Conservation (phyloP, 1,140 invertebrate genomes). For the Zelostemma sp. region DNA sequence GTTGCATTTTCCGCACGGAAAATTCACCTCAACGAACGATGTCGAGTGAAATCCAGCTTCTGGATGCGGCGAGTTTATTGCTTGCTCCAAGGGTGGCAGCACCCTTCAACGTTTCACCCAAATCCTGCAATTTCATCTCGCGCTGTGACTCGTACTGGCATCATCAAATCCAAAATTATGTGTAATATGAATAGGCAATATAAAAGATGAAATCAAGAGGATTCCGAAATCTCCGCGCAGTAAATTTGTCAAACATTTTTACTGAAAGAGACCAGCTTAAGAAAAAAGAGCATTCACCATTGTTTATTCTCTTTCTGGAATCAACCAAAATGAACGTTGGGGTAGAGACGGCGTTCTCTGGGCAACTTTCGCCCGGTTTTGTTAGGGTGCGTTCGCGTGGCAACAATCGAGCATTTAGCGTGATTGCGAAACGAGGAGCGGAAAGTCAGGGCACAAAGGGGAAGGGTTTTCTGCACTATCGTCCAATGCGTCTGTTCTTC, state of each 20-base stretch:
- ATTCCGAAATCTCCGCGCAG: too few species aligned
- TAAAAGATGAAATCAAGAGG: too few species aligned
- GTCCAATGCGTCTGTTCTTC: constrained; percentile 11
- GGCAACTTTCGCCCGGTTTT: constrained; percentile 46
- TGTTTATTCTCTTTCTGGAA: constrained; percentile 2
- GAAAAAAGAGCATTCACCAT: constrained; percentile 6
- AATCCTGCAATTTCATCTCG: constrained; percentile 26
- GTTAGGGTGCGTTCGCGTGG: constrained; percentile 54
- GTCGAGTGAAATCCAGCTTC: constrained; percentile 43
- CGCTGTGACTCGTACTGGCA: too few species aligned
- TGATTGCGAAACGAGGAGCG: constrained; percentile 50
- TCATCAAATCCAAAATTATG: too few species aligned
- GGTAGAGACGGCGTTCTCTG: constrained; percentile 35
- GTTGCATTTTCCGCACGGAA: constrained; percentile 45
- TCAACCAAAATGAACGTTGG: constrained; percentile 29
- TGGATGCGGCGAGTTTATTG: constrained; percentile 51
- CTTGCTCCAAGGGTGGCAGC: constrained; percentile 60
- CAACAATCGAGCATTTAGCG: constrained; percentile 54
- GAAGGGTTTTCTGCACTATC: constrained; percentile 30
- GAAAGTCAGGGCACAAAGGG: constrained; percentile 44
- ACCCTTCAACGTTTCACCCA: constrained; percentile 49
- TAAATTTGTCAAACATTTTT: too few species aligned
- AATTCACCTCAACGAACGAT: constrained; percentile 34
- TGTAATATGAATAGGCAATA: too few species aligned
- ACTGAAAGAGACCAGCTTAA: constrained; percentile 18